Conservation (phyloP, 2,113 vertebrate species). For the Pangasianodon gigas region DNA sequence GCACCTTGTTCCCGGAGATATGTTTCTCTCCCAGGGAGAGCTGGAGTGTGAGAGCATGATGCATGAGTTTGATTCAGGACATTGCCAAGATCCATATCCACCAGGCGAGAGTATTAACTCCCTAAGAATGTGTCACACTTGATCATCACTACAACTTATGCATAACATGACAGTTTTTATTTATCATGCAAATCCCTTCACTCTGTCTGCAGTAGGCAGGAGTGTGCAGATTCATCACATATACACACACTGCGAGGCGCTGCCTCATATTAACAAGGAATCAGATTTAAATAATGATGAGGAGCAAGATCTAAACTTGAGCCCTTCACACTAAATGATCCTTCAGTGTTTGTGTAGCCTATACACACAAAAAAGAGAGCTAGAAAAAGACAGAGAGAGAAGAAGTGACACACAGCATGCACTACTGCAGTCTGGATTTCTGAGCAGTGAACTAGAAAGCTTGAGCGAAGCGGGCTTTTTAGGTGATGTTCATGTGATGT, state of each 20-base stretch:
- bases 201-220: constrained; percentile 26
- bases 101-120: background rate
- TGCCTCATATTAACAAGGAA: constrained; percentile 10
- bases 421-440: constrained; percentile 13
- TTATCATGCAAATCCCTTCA: constrained; percentile 31
- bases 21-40: constrained; percentile 13
- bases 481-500: background rate
- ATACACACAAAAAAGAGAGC: background rate
- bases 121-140: constrained; percentile 12
- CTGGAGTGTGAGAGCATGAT: constrained; percentile 10
- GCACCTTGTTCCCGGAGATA: constrained; percentile 19
- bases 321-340: constrained; percentile 6
- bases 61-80: constrained; percentile 31
- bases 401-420: background rate
- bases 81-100: constrained; percentile 13
- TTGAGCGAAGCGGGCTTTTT: background rate
- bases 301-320: background rate
- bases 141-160: constrained; percentile 1
- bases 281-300: constrained; percentile 31
- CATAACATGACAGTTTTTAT: constrained; percentile 19
- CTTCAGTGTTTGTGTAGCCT: background rate
- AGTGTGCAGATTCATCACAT: background rate
- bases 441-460: constrained; percentile 9
- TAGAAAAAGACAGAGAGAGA: constrained; percentile 24
- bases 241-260: background rate